These are phyloP conservation scores for Campaea margaritaria DNA, from an alignment of 2,888 invertebrate species.

Conservation along the genomic window DNA sequence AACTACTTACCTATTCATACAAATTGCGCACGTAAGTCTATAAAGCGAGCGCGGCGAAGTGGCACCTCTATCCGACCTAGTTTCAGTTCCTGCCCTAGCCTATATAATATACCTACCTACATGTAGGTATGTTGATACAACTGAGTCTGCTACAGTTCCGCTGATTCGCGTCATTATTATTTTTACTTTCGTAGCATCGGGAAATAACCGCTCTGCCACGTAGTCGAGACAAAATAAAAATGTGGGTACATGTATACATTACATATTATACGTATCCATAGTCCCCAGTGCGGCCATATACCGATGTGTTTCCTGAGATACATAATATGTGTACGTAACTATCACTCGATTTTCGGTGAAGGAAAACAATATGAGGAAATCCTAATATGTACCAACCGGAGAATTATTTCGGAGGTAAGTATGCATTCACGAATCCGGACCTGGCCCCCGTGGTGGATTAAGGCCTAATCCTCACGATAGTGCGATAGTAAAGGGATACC, in stretches of 20 bases:
- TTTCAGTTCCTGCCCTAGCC: slow-evolving; percentile 50
- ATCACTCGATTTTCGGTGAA: no score
- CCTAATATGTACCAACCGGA: no score
- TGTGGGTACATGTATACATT: slow-evolving; percentile 2
- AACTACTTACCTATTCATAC: not conserved
- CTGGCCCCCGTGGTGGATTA: no score
- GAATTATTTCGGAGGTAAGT: no score
- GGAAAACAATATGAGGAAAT: no score
- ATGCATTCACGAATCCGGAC: no score
- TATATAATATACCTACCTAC: slow-evolving; percentile 40
- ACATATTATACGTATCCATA: no score
- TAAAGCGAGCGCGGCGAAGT: slow-evolving; percentile 39
- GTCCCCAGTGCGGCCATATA: no score
- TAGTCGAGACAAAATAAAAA: slow-evolving; percentile 9
- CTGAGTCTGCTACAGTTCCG: slow-evolving; percentile 35
- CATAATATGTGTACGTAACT: no score
- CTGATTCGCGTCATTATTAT: slow-evolving; percentile 21
- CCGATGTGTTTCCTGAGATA: no score
- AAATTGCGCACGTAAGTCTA: not conserved
- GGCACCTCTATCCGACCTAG: slow-evolving; percentile 54
- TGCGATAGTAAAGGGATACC: no score
- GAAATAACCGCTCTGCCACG: slow-evolving; percentile 19
- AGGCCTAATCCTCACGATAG: no score
- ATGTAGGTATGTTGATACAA: slow-evolving; percentile 38
- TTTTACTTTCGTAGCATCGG: slow-evolving; percentile 20